Percentiles rank a stretch among this genome's conserved stretches.
Conservation (phyloP, 2,113 vertebrate species). For the Odocoileus hemionus region DNA sequence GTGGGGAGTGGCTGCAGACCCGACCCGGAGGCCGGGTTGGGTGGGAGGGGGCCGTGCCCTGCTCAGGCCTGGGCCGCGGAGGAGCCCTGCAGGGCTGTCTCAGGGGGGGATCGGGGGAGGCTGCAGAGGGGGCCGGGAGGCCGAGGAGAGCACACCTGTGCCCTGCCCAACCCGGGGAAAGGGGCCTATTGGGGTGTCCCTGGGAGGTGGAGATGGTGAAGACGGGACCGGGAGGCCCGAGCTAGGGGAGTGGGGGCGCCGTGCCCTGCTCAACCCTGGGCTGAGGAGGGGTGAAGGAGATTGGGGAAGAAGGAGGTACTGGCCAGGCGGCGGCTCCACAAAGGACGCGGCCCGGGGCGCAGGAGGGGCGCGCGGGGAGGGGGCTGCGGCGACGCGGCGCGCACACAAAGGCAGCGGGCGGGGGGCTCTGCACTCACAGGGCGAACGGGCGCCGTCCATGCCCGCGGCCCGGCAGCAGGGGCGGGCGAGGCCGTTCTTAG, state of each 20-base stretch:
- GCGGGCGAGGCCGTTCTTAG: background rate
- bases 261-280: background rate
- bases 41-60: background rate
- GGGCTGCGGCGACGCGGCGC: constrained; percentile 60
- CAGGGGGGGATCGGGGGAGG: background rate
- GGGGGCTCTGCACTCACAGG: constrained; percentile 70
- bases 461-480: constrained; percentile 45
- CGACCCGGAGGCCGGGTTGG: background rate
- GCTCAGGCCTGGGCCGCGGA: background rate
- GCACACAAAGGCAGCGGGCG: constrained; percentile 67
- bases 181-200: background rate
- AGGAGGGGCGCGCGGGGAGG: constrained; percentile 44
- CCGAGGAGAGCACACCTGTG: background rate
- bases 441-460: constrained; percentile 64
- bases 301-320: background rate
- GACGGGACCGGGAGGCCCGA: background rate
- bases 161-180: background rate
- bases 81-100: background rate
- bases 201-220: background rate
- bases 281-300: background rate
- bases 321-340: constrained; percentile 41
- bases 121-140: background rate
- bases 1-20: background rate
- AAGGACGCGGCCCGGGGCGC: constrained; percentile 47
- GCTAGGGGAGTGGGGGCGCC: background rate